Evolutionary conservation across 2,113 vertebrate genomes (phyloP), one percentile per base, ranked within the genome.

Genomic region (Benitochromis conjunctus): DNA sequence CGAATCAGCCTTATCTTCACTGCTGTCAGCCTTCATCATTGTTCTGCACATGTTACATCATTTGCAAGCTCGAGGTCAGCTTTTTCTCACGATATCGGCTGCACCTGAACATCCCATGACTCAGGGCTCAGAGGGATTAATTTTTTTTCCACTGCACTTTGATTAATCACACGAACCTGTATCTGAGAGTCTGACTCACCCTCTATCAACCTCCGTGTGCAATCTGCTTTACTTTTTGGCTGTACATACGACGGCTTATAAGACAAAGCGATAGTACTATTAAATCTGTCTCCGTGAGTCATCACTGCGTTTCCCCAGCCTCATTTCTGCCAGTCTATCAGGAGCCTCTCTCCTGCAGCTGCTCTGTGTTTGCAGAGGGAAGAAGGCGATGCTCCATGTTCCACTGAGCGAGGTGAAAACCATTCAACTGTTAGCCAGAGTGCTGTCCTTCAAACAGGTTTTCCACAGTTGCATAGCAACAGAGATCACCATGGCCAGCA

Each of bases 401-500:
- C 85, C 58, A 38, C 36, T 3, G 4, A 78, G 36, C 14, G 14
- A 90, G 83, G 77, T 86, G 78, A 76, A 89, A 88, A 83, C 79
- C 74, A 43, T 85, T 89, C 64, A 80, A 5, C 85, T 74, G 86
- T 79, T 80, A 41, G 87, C 38, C n/a, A 74, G 38, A 83, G 78
- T 29, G 18, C 80, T 13, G 83, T 91, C 89, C 86, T 87, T 88
- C 88, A 89, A 60, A 86, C 79, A 26, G 54, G 51, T 78, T 94
- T 89, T 84, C 66, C 38, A 83, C 84, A 41, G 88, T 92, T 83
- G 93, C 91, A 87, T 89, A 90, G 91, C 91, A 92, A 92, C 92
- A 90, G 85, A 57, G 38, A 58, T 58, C 7, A 9, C 84, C 81
- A 31, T 54, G 69, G 77, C 55, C 74, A 11, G 83, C 1, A 12